These are phyloP conservation scores for Abrostola triplasia DNA, from an alignment of 2,888 invertebrate genomes.

Conservation along the genomic window DNA sequence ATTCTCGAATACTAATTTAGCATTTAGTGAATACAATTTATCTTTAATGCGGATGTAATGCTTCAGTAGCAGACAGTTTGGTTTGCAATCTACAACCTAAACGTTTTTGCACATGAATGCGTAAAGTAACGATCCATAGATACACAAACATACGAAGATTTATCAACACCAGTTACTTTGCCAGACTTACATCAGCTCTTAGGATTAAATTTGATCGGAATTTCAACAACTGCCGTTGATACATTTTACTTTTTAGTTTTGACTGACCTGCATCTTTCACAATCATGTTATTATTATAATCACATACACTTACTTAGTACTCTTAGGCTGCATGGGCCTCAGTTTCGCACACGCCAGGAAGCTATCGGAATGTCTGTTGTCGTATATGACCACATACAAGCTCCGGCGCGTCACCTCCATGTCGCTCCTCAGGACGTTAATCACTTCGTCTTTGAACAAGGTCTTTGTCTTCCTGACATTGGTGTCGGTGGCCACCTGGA, in stretches of 20 bases:
- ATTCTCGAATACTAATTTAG: too few relatives aligned
- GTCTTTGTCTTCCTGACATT: slow-evolving; percentile 86
- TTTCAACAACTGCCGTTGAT: not conserved
- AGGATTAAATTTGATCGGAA: too few relatives aligned
- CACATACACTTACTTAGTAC: slow-evolving; percentile 90
- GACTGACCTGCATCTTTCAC: not conserved
- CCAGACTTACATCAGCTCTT: too few relatives aligned
- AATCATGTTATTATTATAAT: not conserved
- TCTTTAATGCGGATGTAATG: too few relatives aligned
- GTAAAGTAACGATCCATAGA: too few relatives aligned
- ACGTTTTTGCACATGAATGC: too few relatives aligned
- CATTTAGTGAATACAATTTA: too few relatives aligned
- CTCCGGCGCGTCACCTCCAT: slow-evolving; percentile 92
- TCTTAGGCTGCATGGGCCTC: slow-evolving; percentile 89
- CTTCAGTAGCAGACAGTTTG: too few relatives aligned
- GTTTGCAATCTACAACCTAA: too few relatives aligned
- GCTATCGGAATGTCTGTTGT: slow-evolving; percentile 92
- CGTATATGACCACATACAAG: slow-evolving; percentile 94
- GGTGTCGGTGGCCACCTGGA: slow-evolving; percentile 91
- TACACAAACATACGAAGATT: too few relatives aligned
- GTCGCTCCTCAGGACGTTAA: slow-evolving; percentile 92
- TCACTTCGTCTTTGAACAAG: slow-evolving; percentile 91
- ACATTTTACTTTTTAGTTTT: not conserved
- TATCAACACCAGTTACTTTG: too few relatives aligned
- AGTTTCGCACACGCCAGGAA: slow-evolving; percentile 95